These are phyloP conservation scores for Crenuchus spilurus DNA, from an alignment of 2,797 vertebrate genomes.

Conservation along the genomic window DNA sequence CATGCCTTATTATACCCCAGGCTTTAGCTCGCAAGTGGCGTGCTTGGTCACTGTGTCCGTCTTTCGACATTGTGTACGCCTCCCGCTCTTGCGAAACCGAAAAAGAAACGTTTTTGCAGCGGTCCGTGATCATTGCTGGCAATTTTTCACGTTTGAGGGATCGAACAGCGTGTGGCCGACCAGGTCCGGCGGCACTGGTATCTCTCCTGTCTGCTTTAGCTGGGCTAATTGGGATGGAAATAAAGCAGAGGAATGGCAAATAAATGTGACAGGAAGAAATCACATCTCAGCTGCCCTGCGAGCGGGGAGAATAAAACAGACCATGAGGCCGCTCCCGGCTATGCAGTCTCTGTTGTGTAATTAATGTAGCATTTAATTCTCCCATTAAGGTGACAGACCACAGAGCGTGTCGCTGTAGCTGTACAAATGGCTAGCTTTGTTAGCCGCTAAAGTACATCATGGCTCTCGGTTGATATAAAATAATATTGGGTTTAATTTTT, in stretches of 20 bases:
- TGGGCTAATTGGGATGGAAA: conserved; percentile 50
- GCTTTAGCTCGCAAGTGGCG: conserved; percentile 14
- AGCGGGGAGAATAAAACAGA: conserved; percentile 41
- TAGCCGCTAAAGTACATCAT: conserved; percentile 10
- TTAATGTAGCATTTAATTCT: conserved; percentile 61
- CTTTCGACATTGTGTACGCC: no score
- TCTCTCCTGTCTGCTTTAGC: conserved; percentile 15
- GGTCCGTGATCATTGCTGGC: conserved; percentile 32
- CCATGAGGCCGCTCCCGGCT: conserved; percentile 58
- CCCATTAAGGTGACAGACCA: conserved; percentile 57
- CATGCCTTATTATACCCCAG: conserved; percentile 57
- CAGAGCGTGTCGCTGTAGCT: conserved; percentile 23
- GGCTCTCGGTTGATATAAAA: not conserved
- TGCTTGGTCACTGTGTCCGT: not conserved
- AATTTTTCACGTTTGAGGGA: conserved; percentile 26
- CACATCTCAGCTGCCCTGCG: conserved; percentile 46
- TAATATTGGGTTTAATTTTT: not conserved
- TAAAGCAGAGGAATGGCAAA: conserved; percentile 42
- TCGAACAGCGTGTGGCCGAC: conserved; percentile 35
- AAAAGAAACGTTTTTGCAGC: conserved; percentile 25
- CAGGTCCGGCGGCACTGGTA: conserved; percentile 5
- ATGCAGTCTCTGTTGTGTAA: conserved; percentile 57
- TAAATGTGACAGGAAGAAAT: conserved; percentile 60
- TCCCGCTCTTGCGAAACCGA: conserved; percentile 4
- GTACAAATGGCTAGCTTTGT: conserved; percentile 37